Evolutionary conservation across 2,113 vertebrate species (phyloP), one percentile per base, ranked within the genome.

Genomic region (Tyrannus savana): DNA sequence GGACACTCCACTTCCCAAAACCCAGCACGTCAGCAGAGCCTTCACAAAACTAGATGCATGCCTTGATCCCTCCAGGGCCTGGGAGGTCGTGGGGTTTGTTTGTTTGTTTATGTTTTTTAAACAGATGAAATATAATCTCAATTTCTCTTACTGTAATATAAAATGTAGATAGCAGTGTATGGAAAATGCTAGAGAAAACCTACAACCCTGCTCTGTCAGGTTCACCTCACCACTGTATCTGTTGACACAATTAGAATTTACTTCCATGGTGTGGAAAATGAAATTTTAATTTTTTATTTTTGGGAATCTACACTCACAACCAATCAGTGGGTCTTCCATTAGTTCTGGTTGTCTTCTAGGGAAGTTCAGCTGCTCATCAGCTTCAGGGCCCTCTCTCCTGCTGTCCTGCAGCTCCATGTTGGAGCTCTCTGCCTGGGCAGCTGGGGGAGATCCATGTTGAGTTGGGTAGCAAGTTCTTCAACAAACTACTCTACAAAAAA

Each of bases 381-480:
- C 44, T 52, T 17, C 49, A 53, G 35, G 8, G 25, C 4, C 3
- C 28, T 58, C 35, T 19, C 59, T 66, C 16, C 33, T 35, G 9
- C 17, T 33, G 44, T 50, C 17, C 12, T 52, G 18, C 52, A 86
- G 75, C 71, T 50, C 39, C 0, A 0, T 9, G 12, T 4, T 42
- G 63, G 41, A 84, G 64, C 17, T 33, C 33, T 68, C 14, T 60
- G 39, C 59, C 44, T 35, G 59, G 39, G 55, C 46, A 90, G 78
- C 60, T 37, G 6, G 1, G 5, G 16, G 33, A 10, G 2, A 68
- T 3, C 12, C 27, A n/a, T 6, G 0, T 1, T 37, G 37, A 30
- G 53, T 12, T 4, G 1, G 19, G 30, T 22, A 66, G 9, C 0
- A 5, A 30, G 41, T 30, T 25, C 53, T 73, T 23, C 41, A 58